Base-by-base conservation (phyloP, 1,140 invertebrate species). In the Zaprionus tsacasi region DNA sequence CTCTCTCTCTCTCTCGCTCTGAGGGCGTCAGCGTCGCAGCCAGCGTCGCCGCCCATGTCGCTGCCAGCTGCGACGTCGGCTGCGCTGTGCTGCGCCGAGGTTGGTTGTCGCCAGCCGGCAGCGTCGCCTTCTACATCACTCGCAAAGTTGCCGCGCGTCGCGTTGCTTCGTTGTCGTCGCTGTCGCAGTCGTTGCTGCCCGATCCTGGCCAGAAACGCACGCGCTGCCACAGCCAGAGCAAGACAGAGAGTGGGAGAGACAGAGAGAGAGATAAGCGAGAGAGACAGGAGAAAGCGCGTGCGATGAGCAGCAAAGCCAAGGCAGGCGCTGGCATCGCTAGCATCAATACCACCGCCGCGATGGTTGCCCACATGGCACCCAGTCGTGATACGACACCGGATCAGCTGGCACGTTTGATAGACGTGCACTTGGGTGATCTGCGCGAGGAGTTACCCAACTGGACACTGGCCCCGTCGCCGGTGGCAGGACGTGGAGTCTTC, bases 401-500 rank as follows among this genome's bases (percentile, higher is more conserved):
- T 40, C 85, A 92, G 66, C 63, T 92, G 82, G 91, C 91, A 33
- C 78, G 83, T 25, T 85, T 92, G 21, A 82, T 92, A 38, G 80
- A 92, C 52, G 75, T 83, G 33, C 91, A 92, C 43, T 38, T 92
- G 74, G 88, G 85, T 1, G 91, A 92, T 50, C 66, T 92, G 65
- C 91, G 81, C 21, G 82, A 89, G 56, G 58, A 72, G 66, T 27
- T 50, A 59, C 91, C 91, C 58, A 91, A 90, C 69, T 92, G 91
- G 91, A 88, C 70, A 30, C 77, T 92, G 35, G 81, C 59, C 11
- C 48, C 72, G 21, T 92, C 91, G 15, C 59, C 60, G 27, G 88
- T 92, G 12, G 85, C 89, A 2, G 91, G 91, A 5, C 94, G 95
- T 6, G 96, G 96, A 6, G 75, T 96, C 1, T 94, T 96, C 57